Evolutionary conservation across 2,888 invertebrate genomes (phyloP).

Genomic region (Xanthorhoe spadicearia): DNA sequence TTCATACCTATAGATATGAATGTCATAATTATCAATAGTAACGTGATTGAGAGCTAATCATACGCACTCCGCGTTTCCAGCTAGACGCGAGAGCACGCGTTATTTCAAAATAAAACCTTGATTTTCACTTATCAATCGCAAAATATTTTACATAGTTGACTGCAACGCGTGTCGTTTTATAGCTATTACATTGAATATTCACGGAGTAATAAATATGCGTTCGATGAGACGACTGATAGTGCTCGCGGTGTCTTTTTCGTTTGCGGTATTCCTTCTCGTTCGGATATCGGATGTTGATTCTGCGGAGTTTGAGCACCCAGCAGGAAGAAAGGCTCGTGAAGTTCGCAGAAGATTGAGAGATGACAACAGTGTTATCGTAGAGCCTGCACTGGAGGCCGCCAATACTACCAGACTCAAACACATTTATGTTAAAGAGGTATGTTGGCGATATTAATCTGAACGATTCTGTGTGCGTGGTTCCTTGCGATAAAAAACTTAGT

Average conservation of each 20-base stretch:
- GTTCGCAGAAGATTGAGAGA: conserved; percentile 23
- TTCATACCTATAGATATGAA: conserved; percentile 15
- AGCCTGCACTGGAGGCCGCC: not conserved
- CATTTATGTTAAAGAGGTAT: conserved; percentile 46
- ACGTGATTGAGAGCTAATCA: conserved; percentile 31
- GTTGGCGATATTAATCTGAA: not conserved
- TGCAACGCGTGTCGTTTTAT: conserved; percentile 14
- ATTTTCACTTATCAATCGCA: conserved; percentile 2
- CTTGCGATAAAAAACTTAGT: too few relatives aligned
- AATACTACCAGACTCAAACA: conserved; percentile 36
- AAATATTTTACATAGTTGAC: not conserved
- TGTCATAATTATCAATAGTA: conserved; percentile 30
- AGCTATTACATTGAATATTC: conserved; percentile 13
- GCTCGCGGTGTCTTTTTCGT: conserved; percentile 49
- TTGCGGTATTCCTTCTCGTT: conserved; percentile 53
- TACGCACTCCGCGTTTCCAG: conserved; percentile 27
- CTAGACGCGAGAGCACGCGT: conserved; percentile 31
- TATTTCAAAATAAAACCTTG: not conserved
- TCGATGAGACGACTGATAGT: conserved; percentile 53
- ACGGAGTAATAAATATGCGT: conserved; percentile 54
- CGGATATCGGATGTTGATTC: conserved; percentile 48
- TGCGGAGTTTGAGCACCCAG: conserved; percentile 38
- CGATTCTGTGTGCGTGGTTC: too few relatives aligned
- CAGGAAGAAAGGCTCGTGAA: conserved; percentile 38
- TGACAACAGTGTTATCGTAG: conserved; percentile 2